Conservation (phyloP, 2,113 vertebrate genomes). For the Tragelaphus buxtoni region DNA sequence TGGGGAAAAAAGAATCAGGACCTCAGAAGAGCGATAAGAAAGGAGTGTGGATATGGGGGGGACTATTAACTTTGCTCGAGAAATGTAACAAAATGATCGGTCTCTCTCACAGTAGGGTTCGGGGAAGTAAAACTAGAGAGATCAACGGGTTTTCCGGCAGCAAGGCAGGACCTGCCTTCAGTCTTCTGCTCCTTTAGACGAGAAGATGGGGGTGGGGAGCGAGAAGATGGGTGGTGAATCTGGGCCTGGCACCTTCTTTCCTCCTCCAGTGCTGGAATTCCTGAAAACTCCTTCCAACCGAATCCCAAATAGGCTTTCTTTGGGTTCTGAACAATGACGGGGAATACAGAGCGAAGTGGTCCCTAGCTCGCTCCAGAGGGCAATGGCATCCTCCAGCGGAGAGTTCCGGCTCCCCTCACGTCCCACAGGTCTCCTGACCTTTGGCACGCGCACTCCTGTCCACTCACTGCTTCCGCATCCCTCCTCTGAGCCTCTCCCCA, state of each 20-base stretch:
- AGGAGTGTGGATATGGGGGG: background rate
- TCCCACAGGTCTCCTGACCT: constrained; percentile 43
- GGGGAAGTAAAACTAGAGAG: background rate
- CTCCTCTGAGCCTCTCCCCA: constrained; percentile 28
- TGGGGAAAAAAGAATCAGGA: background rate
- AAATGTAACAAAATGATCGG: background rate
- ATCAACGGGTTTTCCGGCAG: background rate
- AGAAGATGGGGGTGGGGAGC: background rate
- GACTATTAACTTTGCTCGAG: constrained; percentile 7
- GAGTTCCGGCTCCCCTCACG: background rate
- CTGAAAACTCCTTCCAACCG: constrained; percentile 38
- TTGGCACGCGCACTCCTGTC: background rate
- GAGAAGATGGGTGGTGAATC: background rate
- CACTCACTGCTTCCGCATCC: constrained; percentile 66
- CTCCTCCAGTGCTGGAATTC: background rate
- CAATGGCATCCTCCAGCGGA: background rate
- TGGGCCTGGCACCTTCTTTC: background rate
- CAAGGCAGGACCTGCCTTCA: background rate
- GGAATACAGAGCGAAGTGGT: background rate
- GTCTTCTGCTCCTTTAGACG: background rate
- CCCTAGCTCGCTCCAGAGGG: background rate
- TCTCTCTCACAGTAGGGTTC: background rate
- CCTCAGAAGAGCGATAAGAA: constrained; percentile 29
- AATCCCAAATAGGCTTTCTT: background rate
- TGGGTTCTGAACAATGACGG: background rate